Conservation (phyloP, 2,797 vertebrate genomes). For the Rhynchonycteris naso region DNA sequence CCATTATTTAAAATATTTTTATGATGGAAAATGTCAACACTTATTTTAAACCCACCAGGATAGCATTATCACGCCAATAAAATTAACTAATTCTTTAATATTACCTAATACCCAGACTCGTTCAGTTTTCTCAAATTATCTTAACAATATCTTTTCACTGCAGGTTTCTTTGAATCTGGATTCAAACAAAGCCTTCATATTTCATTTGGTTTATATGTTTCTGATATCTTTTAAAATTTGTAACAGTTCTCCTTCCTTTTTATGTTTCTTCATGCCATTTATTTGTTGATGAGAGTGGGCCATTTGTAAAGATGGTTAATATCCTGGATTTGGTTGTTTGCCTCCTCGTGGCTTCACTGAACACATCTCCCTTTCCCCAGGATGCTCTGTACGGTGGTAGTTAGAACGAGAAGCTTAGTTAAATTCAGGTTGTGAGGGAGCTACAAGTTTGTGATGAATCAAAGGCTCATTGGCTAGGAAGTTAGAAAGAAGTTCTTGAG, state of each 20-base stretch:
- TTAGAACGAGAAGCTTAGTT: slow-evolving; percentile 24
- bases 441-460: background rate
- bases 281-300: slow-evolving; percentile 8
- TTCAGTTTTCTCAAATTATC: slow-evolving; percentile 21
- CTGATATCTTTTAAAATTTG: slow-evolving; percentile 33
- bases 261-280: background rate
- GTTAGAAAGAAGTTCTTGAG: background rate
- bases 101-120: slow-evolving; percentile 27
- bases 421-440: background rate
- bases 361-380: background rate
- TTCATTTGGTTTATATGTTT: slow-evolving; percentile 45
- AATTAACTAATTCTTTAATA: slow-evolving; percentile 42
- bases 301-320: background rate
- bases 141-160: slow-evolving; percentile 17
- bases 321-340: slow-evolving; percentile 10
- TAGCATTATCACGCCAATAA: background rate
- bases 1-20: slow-evolving; percentile 40
- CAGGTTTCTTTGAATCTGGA: slow-evolving; percentile 24
- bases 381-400: background rate
- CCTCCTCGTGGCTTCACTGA: slow-evolving; percentile 18
- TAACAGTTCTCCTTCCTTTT: slow-evolving; percentile 32
- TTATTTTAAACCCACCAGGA: slow-evolving; percentile 24
- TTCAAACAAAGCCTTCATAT: background rate
- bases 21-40: slow-evolving; percentile 6
- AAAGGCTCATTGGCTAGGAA: background rate